Evolutionary conservation across 2,113 vertebrate genomes (phyloP).

Genomic region (Panthera uncia): DNA sequence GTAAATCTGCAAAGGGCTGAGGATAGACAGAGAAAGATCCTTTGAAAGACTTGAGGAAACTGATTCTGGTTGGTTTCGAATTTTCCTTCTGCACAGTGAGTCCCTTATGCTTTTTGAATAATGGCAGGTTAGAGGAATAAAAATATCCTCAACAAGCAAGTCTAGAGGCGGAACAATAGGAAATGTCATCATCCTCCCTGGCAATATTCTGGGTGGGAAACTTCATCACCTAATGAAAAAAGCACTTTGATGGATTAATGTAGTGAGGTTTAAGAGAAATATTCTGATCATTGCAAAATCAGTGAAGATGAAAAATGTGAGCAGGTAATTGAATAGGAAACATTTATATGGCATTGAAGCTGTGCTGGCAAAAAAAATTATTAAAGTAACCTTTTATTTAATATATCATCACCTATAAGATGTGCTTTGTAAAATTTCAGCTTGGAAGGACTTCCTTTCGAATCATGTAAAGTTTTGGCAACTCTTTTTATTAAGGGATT

Average conservation of each 20-base stretch:
- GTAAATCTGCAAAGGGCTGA: not conserved
- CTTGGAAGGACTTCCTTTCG: slow-evolving; percentile 74
- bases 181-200: slow-evolving; percentile 43
- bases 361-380: slow-evolving; percentile 57
- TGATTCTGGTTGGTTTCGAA: not conserved
- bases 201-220: slow-evolving; percentile 53
- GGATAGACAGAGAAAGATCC: not conserved
- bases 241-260: slow-evolving; percentile 59
- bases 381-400: slow-evolving; percentile 74
- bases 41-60: slow-evolving; percentile 39
- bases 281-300: slow-evolving; percentile 68
- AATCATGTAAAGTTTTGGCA: slow-evolving; percentile 70
- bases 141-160: not conserved
- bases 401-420: slow-evolving; percentile 51
- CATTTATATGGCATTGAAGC: slow-evolving; percentile 61
- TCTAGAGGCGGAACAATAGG: not conserved
- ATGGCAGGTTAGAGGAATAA: slow-evolving; percentile 30
- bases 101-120: not conserved
- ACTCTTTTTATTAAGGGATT: slow-evolving; percentile 60
- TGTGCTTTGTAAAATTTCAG: slow-evolving; percentile 72
- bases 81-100: slow-evolving; percentile 5
- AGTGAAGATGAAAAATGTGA: slow-evolving; percentile 75
- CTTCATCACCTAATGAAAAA: slow-evolving; percentile 73
- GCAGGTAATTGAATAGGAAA: slow-evolving; percentile 71
- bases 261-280: slow-evolving; percentile 68